Evolutionary conservation across 1,140 invertebrate genomes (phyloP).

Genomic region (Leptopilina clavipes): DNA sequence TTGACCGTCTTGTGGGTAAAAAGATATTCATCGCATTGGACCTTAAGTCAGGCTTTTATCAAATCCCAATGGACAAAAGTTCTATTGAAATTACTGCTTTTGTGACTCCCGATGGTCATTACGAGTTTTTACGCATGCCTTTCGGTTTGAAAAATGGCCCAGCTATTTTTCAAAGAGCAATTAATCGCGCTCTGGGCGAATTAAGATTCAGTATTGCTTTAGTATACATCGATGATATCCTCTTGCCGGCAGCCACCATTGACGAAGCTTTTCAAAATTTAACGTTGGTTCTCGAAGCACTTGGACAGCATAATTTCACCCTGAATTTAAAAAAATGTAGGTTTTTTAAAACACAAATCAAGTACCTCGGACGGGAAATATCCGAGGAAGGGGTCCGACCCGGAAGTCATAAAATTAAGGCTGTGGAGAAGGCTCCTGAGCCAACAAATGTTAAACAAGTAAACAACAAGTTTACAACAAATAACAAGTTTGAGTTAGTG

Average conservation of each 20-base stretch:
- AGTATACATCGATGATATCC: background rate
- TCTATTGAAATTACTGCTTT: conserved; percentile 6
- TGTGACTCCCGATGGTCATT: conserved; percentile 31
- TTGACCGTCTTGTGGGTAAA: conserved; percentile 65
- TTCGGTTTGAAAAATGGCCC: background rate
- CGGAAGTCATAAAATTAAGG: background rate
- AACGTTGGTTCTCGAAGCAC: conserved; percentile 44
- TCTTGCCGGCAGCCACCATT: conserved; percentile 40
- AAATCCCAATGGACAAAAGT: conserved; percentile 63
- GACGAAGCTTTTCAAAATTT: conserved; percentile 51
- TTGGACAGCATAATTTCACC: conserved; percentile 45
- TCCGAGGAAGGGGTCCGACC: conserved; percentile 49
- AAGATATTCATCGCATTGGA: conserved; percentile 72
- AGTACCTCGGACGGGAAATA: conserved; percentile 57
- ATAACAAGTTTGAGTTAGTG: too few relatives aligned
- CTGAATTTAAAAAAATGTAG: conserved; percentile 48
- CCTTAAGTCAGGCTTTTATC: conserved; percentile 73
- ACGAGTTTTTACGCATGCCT: conserved; percentile 8
- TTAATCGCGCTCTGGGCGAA: conserved; percentile 58
- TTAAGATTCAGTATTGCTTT: background rate
- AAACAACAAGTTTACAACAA: too few relatives aligned
- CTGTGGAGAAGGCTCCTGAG: background rate
- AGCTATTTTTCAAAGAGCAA: conserved; percentile 48
- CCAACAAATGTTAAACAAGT: conserved; percentile 23
- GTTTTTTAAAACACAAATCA: conserved; percentile 48